Evolutionary conservation across 2,113 vertebrate species (phyloP), one percentile per base, ranked within the genome.

Genomic region (Naja naja): DNA sequence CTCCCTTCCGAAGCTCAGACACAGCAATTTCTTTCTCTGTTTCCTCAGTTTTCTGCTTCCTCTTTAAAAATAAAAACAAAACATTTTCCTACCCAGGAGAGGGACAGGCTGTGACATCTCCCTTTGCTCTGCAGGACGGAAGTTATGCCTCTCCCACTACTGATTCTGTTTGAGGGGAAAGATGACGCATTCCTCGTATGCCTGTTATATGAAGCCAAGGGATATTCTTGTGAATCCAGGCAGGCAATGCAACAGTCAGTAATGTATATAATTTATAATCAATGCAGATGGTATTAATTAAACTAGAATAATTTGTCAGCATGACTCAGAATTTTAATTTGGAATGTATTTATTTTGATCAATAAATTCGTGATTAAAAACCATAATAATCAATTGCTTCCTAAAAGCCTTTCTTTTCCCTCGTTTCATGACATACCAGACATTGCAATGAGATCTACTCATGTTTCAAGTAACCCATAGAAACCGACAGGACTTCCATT

Each of bases 221-320:
- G 9, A 60, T 60, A 60, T 60, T 60, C 58, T 60, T 60, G 58
- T 10, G 25, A 60, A 60, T 60, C 25, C 58, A 60, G 58, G 58
- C 58, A 27, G 58, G 10, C 58, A 25, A 23, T 6, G 7, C 56
- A 58, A 25, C 22, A 58, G 12, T 94, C 81, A 89, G 11, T 74
- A 64, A 5, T 92, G 2, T 87, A 91, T 49, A 90, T 85, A 93
- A 86, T 55, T 47, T 47, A 45, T 85, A 87, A 89, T 85, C 87
- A 22, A 95, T 87, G 12, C 56, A 95, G 91, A 95, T 3, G 56
- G 88, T 60, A 60, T 34, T 87, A 91, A 45, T 91, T 86, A 60
- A 91, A 87, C 43, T 52, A 87, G 85, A 91, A 43, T 60, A 60
- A 23, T 87, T 91, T 58, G 60, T 34, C 45, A 49, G 55, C 27